phyloP scores from a whole-genome alignment of 2,797 vertebrate species.

The Pelodytes ibericus region DNA sequence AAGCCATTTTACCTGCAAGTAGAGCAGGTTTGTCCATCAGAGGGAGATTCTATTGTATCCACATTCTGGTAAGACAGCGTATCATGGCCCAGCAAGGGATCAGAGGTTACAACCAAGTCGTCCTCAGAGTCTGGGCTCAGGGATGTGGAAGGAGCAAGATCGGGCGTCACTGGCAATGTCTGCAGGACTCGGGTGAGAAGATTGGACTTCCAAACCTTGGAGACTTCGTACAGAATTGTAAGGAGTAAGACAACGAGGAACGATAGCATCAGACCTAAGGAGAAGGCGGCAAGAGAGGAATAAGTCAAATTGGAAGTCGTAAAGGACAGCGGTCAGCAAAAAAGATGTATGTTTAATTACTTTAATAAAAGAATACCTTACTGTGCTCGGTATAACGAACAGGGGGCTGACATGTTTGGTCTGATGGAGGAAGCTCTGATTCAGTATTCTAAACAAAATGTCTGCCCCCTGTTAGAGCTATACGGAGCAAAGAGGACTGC shows the following conservation, averaged over 20 bases:
- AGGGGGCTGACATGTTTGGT: too few species aligned
- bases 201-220: conserved; percentile 84
- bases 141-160: background rate
- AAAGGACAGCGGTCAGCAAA: too few species aligned
- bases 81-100: background rate
- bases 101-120: background rate
- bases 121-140: conserved; percentile 20
- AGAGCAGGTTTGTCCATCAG: conserved; percentile 60
- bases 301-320: too few species aligned
- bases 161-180: conserved; percentile 19
- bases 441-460: too few species aligned
- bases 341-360: too few species aligned
- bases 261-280: conserved; percentile 84
- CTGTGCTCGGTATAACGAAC: too few species aligned
- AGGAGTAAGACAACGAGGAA: conserved; percentile 85
- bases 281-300: background rate
- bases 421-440: too few species aligned
- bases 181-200: conserved; percentile 63
- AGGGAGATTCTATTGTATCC: conserved; percentile 45
- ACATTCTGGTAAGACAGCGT: background rate
- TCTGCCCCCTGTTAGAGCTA: too few species aligned
- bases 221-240: conserved; percentile 82
- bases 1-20: conserved; percentile 53
- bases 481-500: too few species aligned
- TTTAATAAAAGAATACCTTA: too few species aligned